Base-by-base conservation (phyloP, 2,113 vertebrate genomes). In the Telmatochromis sp. region DNA sequence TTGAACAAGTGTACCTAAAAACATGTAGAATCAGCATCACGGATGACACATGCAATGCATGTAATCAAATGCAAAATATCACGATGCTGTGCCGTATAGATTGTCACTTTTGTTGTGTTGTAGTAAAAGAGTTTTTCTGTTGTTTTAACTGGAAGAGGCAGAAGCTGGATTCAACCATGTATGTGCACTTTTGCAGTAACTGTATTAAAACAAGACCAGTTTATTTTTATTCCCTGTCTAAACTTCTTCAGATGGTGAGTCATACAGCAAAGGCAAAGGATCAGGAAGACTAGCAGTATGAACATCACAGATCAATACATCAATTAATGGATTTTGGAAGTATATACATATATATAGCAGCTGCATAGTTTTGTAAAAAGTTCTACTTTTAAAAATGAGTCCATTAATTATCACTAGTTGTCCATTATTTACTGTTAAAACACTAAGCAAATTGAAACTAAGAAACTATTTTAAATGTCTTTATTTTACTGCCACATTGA, bases 201-300 rank as follows among this genome's bases (percentile, higher is more conserved):
- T 47, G 75, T 89, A 93, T 89, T 89, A 92, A 92, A 93, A 94
- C 89, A 94, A 88, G 11, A 21, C 83, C 54, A 80, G 91, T 93
- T 95, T 94, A 94, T 94, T 91, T 93, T 95, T 84, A 89, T 93
- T 93, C 86, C 79, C 65, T 21, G 73, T 83, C 87, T 93, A 73
- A 85, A 91, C 91, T 87, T 91, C 90, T 82, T 91, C 78, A 12
- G 50, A 84, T 86, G 89, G 82, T 95, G 93, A 95, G 88, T 95
- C 94, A 95, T 85, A 19, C 58, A 75, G 63, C 3, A 47, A 68
- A 63, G 81, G 51, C 81, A 78, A 95, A 86, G 8, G 82, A 89
- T 91, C 93, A 90, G 92, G 75, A 92, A 94, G 91, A 45, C 82
- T 93, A 81, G 19, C 82, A 55, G 65, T 13, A 35, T 11, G 17